Evolutionary conservation across 2,888 invertebrate species (phyloP).

Genomic region (Pseudococcus jackbeardsleyi): DNA sequence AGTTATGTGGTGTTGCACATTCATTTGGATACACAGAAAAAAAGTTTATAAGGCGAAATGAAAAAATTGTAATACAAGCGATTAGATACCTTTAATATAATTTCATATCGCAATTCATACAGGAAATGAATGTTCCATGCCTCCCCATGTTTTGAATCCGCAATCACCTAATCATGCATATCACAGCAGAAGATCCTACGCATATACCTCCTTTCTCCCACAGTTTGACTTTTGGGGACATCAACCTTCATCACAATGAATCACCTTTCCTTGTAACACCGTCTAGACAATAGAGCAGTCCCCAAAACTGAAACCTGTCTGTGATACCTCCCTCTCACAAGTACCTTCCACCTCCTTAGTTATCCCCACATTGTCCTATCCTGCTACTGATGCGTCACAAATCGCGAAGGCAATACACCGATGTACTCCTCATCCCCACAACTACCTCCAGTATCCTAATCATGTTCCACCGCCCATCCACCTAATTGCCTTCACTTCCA

Average conservation of each 20-base stretch:
- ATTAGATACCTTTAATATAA: too few species aligned
- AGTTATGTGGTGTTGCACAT: too few species aligned
- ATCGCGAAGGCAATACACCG: too few species aligned
- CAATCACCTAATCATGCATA: not conserved
- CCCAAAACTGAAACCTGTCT: not conserved
- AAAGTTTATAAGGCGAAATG: not conserved
- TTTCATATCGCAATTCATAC: too few species aligned
- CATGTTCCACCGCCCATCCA: too few species aligned
- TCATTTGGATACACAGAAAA: too few species aligned
- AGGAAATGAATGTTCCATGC: not conserved
- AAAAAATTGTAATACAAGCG: not conserved
- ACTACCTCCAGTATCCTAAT: too few species aligned
- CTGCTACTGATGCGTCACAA: too few species aligned
- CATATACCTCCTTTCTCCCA: not conserved
- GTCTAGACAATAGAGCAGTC: not conserved
- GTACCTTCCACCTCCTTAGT: not conserved
- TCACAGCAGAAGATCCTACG: not conserved
- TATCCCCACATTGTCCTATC: not conserved
- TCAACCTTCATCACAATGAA: not conserved
- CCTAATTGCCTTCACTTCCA: not conserved
- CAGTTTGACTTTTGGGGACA: too few species aligned
- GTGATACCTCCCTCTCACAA: too few species aligned
- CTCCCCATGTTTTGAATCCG: not conserved
- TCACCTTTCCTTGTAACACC: not conserved
- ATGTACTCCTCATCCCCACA: too few species aligned